These are phyloP conservation scores for Numenius arquata DNA, from an alignment of 2,113 vertebrate genomes.

Conservation along the genomic window DNA sequence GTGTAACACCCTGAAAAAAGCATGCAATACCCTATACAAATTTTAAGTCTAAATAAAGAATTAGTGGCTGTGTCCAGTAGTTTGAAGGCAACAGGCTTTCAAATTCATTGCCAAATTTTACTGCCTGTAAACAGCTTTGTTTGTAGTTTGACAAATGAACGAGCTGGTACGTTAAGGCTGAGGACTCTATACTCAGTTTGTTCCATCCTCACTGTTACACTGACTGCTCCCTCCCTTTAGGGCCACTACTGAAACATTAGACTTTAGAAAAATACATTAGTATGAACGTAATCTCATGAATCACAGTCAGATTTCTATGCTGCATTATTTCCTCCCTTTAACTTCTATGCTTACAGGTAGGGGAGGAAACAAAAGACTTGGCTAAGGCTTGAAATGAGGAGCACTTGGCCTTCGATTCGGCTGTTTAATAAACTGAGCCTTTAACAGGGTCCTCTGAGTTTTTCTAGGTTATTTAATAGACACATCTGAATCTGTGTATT, in stretches of 20 bases:
- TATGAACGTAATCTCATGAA: slow-evolving; percentile 29
- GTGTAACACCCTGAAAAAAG: not conserved
- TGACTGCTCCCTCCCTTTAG: slow-evolving; percentile 49
- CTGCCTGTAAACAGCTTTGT: slow-evolving; percentile 62
- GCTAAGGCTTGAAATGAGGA: not conserved
- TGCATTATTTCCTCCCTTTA: slow-evolving; percentile 27
- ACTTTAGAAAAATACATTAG: slow-evolving; percentile 59
- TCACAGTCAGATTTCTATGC: slow-evolving; percentile 33
- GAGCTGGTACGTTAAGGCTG: slow-evolving; percentile 49
- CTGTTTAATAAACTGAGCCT: not conserved
- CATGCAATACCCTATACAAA: not conserved
- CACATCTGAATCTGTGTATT: not conserved
- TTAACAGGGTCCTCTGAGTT: not conserved
- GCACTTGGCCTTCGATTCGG: not conserved
- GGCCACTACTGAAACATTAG: slow-evolving; percentile 53
- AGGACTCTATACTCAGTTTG: slow-evolving; percentile 23
- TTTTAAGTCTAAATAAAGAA: slow-evolving; percentile 50
- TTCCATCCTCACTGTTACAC: slow-evolving; percentile 31
- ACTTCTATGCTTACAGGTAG: not conserved
- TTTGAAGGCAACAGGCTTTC: slow-evolving; percentile 49
- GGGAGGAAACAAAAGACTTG: not conserved
- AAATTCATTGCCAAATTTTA: slow-evolving; percentile 33
- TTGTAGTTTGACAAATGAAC: slow-evolving; percentile 66
- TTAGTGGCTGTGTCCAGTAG: not conserved
- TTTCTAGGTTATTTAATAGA: not conserved